Base-by-base conservation (phyloP, 2,888 invertebrate genomes). In the Drosophila sordidula region DNA sequence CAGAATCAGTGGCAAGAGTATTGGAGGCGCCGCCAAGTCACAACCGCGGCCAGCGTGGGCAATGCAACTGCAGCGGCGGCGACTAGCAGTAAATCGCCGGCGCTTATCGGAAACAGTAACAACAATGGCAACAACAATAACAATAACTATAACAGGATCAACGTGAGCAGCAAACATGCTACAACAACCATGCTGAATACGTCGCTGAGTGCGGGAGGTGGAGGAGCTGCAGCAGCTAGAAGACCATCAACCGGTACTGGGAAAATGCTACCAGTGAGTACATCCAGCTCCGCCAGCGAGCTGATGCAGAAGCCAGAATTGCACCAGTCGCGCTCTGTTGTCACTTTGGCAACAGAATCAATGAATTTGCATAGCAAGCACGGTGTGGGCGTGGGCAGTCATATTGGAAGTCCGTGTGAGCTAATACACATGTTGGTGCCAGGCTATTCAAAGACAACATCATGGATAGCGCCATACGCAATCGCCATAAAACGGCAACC, bases 391-490 rank as follows among this genome's bases (percentile, higher is more conserved):
- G 70, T 86, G 14, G 89, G 85, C 65, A 84, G 89, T 81, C 92
- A 92, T 66, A 90, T 92, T 62, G 89, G 77, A 95, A 95, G 91
- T 95, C 95, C 86, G 96, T 97, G 55, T 97, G 96, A 96, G 92
- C 94, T 97, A 87, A 93, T 96, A 78, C 94, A 94, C 82, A 95
- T 95, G 91, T 92, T 96, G 83, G 93, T 95, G 91, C 95, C 95
- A 80, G 94, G 94, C 68, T 93, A 94, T 78, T 93, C 94, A 71
- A 94, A 94, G 89, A 93, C 82, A 93, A 92, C 85, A 93, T 94
- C 80, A 93, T 94, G 93, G 94, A 94, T 90, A 94, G 94, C 92
- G 93, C 94, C 84, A 93, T 93, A 72, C 85, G 85, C 57, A 82
- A 85, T 62, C 87, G 85, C 54, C 45, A 62, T 61, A 16, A 32